These are phyloP conservation scores for Engystomops pustulosus DNA, from an alignment of 2,113 vertebrate genomes.

Conservation along the genomic window DNA sequence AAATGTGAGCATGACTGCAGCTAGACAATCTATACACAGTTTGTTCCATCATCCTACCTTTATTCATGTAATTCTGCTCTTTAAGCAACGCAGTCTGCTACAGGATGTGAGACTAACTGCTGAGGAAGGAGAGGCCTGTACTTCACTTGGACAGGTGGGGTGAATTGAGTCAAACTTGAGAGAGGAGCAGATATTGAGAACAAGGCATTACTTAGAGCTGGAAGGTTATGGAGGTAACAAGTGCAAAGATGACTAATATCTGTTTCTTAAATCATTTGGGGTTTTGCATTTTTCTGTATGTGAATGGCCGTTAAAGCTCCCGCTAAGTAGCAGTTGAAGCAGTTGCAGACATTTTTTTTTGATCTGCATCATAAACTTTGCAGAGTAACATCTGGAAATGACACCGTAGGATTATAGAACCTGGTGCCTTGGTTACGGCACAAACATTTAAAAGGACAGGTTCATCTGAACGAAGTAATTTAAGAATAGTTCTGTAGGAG, in stretches of 20 bases:
- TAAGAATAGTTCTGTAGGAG: no score
- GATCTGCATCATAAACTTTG: not conserved
- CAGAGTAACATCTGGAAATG: no score
- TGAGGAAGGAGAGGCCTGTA: constrained; percentile 26
- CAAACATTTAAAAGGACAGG: no score
- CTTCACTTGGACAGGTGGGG: constrained; percentile 29
- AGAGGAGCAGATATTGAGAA: not conserved
- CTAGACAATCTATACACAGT: not conserved
- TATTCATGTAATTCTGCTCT: not conserved
- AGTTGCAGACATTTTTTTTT: constrained; percentile 27
- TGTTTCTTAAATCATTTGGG: constrained; percentile 32
- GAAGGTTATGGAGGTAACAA: constrained; percentile 45
- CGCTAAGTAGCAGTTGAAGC: constrained; percentile 43
- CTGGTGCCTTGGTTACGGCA: no score
- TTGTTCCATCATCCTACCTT: not conserved
- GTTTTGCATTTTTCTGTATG: constrained; percentile 53
- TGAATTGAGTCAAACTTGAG: constrained; percentile 51
- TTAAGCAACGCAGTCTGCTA: not conserved
- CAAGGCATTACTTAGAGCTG: constrained; percentile 8
- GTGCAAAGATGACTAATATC: constrained; percentile 49
- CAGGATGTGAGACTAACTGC: constrained; percentile 53
- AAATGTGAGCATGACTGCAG: not conserved
- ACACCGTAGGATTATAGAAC: no score
- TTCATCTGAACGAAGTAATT: no score
- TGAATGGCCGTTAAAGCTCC: constrained; percentile 43